Conservation (phyloP, 2,113 vertebrate genomes). For the Cyrtonyx montezumae region DNA sequence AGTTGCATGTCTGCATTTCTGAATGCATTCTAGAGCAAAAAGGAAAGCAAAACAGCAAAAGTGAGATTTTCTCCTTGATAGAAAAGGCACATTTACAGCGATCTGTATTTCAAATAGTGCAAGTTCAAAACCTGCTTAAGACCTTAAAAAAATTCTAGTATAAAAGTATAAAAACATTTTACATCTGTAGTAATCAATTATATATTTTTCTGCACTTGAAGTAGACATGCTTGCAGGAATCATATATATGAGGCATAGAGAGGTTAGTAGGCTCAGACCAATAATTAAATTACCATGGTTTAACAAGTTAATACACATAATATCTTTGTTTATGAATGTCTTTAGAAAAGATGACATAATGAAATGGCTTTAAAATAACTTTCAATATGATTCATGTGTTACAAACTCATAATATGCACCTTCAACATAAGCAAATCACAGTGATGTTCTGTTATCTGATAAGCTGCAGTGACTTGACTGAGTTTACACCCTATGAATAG, state of each 20-base stretch:
- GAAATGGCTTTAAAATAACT: conserved; percentile 2
- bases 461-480: background rate
- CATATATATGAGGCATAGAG: fast-evolving
- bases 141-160: background rate
- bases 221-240: background rate
- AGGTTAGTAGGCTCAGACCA: background rate
- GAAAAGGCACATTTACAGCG: background rate
- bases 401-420: background rate
- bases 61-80: fast-evolving
- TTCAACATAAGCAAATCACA: background rate
- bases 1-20: background rate
- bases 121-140: background rate
- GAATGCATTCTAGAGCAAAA: background rate
- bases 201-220: background rate
- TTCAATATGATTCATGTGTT: conserved; percentile 9
- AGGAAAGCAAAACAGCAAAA: background rate
- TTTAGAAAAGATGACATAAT: conserved; percentile 29
- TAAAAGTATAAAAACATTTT: background rate
- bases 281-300: background rate
- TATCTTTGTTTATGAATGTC: background rate
- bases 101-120: background rate
- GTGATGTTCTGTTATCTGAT: background rate
- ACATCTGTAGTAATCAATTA: background rate
- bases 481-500: background rate
- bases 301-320: background rate